Conservation (phyloP, 1,140 invertebrate genomes). For the Coenobita brevimanus region DNA sequence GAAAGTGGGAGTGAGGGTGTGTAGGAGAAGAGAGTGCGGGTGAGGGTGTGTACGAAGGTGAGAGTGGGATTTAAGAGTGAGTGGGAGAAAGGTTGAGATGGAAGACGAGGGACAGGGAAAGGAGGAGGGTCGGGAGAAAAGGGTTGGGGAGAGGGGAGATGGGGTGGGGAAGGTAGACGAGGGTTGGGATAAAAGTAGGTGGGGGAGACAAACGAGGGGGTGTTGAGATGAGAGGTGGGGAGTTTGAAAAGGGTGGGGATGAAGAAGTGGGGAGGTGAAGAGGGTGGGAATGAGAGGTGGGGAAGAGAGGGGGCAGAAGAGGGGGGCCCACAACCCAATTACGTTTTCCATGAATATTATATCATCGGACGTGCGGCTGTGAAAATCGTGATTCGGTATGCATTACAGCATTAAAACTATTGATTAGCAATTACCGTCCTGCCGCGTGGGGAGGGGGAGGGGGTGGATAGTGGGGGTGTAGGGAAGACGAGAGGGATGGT, state of each 20-base stretch:
- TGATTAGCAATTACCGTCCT: conserved; percentile 28
- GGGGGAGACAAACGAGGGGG: too few species aligned
- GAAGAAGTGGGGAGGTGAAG: neutral
- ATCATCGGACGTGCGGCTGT: conserved; percentile 16
- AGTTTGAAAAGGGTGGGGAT: too few species aligned
- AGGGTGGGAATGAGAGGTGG: neutral
- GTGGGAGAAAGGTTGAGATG: conserved; percentile 11
- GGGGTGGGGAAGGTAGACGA: too few species aligned
- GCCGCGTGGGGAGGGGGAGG: neutral
- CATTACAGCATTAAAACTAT: conserved; percentile 28
- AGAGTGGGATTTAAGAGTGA: too few species aligned
- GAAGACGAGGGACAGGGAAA: conserved; percentile 12
- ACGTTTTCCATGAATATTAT: conserved; percentile 52
- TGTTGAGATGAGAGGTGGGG: neutral
- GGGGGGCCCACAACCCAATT: conserved; percentile 25
- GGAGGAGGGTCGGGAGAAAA: neutral
- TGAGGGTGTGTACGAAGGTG: too few species aligned
- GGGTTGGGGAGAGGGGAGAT: neutral
- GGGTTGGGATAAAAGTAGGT: neutral
- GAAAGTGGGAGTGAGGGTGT: neutral
- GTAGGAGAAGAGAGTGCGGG: neutral
- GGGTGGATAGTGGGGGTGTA: neutral
- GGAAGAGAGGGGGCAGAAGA: neutral
- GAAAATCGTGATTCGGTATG: conserved; percentile 16
- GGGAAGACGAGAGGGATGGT: neutral